Base-by-base conservation (phyloP, 2,888 invertebrate species). In the Slavum lentiscoides region DNA sequence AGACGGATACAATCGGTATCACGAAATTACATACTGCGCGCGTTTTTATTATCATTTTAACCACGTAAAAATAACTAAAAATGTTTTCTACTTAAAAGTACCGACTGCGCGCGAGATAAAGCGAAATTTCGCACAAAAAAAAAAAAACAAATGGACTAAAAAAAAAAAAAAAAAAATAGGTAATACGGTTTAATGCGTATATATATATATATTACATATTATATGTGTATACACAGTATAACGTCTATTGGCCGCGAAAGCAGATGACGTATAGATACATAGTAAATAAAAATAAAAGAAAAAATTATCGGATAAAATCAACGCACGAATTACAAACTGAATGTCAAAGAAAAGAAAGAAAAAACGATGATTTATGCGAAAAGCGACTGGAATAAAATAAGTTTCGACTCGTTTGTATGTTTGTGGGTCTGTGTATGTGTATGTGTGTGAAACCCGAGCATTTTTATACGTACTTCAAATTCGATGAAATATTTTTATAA, bases 1-100 rank as follows among this genome's bases (percentile, higher is more conserved):
- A 7, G 13, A 7, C 43, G 66, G 75, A 75, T 75, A 75, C 58
- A 21, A 75, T 76, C 76, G 23, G 30, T 61, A 68, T 76, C 76
- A 76, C 76, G 76, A 21, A 53, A 53, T 53, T 9, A 2, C 43
- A 9, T 76, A 59, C 23, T 76, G 49, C 23, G 23, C 3, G 43
- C 43, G 43, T 43, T 43, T 9, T 53, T 76, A 61, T 76, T 76
- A 6, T 76, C 43, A 76, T 76, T 76, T 76, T 8, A 30, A 39
- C 58, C 75, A 67, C 75, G 67, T 43, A 43, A 43, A 43, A 43
- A 43, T 9, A 9, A 6, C 17, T 11, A 23, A n/a, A 59, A 37
- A 30, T 49, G n/a, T 58, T 76, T 76, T n/a, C 76, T 76, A 61
- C 49, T 76, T 69, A 49, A 59, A 37, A 69, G 64, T 53, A n/a